Evolutionary conservation across 2,888 invertebrate genomes (phyloP).

Genomic region (Drosophila kambysellisi): DNA sequence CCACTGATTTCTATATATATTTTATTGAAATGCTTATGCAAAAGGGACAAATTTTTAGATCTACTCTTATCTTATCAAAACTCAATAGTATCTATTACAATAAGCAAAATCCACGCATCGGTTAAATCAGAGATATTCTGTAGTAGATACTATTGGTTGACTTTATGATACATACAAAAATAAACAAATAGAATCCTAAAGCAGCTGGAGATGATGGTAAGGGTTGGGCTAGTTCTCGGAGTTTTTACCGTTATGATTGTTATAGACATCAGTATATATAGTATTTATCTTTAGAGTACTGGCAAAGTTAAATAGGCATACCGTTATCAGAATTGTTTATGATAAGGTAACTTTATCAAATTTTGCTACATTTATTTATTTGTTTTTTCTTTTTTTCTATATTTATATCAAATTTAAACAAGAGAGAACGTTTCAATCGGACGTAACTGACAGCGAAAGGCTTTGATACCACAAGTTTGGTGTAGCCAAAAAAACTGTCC

Average conservation of each 20-base stretch:
- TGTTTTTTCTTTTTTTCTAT: no score
- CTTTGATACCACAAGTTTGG: no score
- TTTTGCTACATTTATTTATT: no score
- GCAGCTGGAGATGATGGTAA: background rate
- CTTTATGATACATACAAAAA: background rate
- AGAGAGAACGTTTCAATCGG: no score
- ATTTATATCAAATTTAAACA: background rate
- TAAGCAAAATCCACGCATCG: background rate
- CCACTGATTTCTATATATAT: background rate
- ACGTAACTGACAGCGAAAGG: no score
- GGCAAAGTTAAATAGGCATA: background rate
- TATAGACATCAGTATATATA: background rate
- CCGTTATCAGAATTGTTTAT: background rate
- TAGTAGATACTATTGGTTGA: background rate
- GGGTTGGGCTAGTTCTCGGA: background rate
- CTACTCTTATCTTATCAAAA: background rate
- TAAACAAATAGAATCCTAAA: no score
- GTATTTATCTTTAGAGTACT: slow-evolving; percentile 1
- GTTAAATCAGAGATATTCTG: background rate
- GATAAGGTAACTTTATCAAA: background rate
- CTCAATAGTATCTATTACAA: background rate
- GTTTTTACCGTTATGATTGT: background rate
- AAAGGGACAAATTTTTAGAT: background rate
- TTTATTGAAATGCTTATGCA: background rate
- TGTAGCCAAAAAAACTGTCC: no score